Percentiles rank a stretch among this genome's conserved stretches.
These are phyloP conservation scores for Podarcis siculus DNA, from an alignment of 2,797 vertebrate species.

Conservation along the genomic window DNA sequence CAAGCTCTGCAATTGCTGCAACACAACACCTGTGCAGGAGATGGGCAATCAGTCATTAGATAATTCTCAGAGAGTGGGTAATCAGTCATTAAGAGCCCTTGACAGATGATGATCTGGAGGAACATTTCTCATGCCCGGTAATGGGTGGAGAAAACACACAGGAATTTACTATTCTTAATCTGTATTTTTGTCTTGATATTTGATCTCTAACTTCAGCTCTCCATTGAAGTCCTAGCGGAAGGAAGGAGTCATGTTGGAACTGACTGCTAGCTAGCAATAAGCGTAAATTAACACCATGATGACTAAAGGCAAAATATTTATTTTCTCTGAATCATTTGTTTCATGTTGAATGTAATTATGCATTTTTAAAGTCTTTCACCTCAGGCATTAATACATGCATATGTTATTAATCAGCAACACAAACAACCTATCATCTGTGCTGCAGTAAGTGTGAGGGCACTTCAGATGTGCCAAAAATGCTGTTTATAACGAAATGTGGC, in stretches of 20 bases:
- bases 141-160: neutral
- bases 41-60: neutral
- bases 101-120: neutral
- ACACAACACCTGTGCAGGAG: neutral
- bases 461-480: neutral
- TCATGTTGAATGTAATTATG: conserved; percentile 4
- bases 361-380: neutral
- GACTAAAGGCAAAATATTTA: neutral
- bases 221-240: neutral
- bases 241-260: neutral
- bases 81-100: conserved; percentile 9
- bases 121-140: neutral
- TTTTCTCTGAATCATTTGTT: conserved; percentile 12
- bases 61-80: neutral
- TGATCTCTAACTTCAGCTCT: neutral
- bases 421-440: neutral
- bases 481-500: neutral
- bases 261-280: neutral
- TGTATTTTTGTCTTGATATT: neutral
- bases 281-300: neutral
- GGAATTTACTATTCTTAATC: neutral
- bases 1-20: neutral
- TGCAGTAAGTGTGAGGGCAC: neutral
- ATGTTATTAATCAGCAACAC: neutral
- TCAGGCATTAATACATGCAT: conserved; percentile 2